These are phyloP conservation scores for Micrasema longulum DNA, from an alignment of 1,140 invertebrate genomes.

Conservation along the genomic window DNA sequence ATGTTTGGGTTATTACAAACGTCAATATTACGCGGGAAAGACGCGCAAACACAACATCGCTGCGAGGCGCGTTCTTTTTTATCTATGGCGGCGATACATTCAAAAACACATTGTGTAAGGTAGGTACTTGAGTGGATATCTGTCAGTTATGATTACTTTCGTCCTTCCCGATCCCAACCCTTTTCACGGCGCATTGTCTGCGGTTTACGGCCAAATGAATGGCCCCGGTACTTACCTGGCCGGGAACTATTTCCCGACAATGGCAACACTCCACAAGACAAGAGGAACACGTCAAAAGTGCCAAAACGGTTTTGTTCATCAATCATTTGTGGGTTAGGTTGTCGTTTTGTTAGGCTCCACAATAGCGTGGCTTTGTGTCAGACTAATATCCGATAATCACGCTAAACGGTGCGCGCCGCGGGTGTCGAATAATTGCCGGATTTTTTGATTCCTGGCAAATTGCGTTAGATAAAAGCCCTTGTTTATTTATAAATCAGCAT, in stretches of 20 bases:
- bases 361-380: neutral
- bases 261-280: slow-evolving; percentile 35
- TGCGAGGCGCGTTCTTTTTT: no score
- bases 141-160: slow-evolving; percentile 53
- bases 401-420: no score
- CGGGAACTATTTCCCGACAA: slow-evolving; percentile 17
- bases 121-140: slow-evolving; percentile 41
- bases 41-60: no score
- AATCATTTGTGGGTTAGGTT: slow-evolving; percentile 27
- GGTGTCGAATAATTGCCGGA: neutral
- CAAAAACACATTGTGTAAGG: slow-evolving; percentile 19
- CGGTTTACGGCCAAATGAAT: slow-evolving; percentile 50
- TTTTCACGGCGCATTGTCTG: slow-evolving; percentile 50
- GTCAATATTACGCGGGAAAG: no score
- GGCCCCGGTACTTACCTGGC: slow-evolving; percentile 25
- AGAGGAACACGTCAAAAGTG: slow-evolving; percentile 22
- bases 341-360: slow-evolving; percentile 15
- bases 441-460: neutral
- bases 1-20: no score
- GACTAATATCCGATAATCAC: neutral
- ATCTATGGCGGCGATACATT: neutral
- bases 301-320: slow-evolving; percentile 32
- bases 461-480: no score
- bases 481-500: no score
- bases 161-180: slow-evolving; percentile 50